Evolutionary conservation across 30 jellyfish, hydroid and myxozoan species (phyloP).

Genomic region (Aurelia aurita): DNA sequence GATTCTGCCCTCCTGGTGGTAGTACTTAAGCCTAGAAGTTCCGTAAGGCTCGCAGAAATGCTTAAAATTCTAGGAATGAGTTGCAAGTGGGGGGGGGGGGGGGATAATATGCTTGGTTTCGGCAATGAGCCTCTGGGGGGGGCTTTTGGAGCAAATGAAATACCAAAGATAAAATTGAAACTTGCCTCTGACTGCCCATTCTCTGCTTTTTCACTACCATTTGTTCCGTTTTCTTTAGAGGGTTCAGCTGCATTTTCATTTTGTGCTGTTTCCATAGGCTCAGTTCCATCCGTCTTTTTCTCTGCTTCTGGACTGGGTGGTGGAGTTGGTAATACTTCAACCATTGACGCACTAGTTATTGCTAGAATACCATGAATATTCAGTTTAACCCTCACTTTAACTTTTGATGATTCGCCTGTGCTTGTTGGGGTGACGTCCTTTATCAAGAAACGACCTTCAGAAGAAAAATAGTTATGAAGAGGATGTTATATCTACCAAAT

Average conservation of each 20-base stretch:
- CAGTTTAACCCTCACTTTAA: constrained; percentile 84
- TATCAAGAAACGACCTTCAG: constrained; percentile 81
- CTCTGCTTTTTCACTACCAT: constrained; percentile 16
- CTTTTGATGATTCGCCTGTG: constrained; percentile 84
- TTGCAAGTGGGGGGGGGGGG: too few species aligned
- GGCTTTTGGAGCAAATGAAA: too few species aligned
- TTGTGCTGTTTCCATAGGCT: constrained; percentile 85
- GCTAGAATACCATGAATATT: constrained; percentile 86
- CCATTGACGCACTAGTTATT: constrained; percentile 87
- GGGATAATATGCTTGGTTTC: too few species aligned
- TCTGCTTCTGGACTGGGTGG: constrained; percentile 68
- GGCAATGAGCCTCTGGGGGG: too few species aligned
- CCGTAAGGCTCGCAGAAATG: too few species aligned
- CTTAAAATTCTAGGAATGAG: too few species aligned
- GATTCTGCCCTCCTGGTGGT: too few species aligned
- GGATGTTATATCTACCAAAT: background rate
- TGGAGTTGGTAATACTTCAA: constrained; percentile 81
- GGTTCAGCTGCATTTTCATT: constrained; percentile 20
- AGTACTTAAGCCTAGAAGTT: too few species aligned
- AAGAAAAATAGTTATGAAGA: background rate
- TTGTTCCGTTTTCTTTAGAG: constrained; percentile 27
- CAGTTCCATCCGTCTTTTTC: constrained; percentile 30
- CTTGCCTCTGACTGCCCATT: background rate
- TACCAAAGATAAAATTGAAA: too few species aligned
- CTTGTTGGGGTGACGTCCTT: constrained; percentile 83